Conservation (phyloP, 2,113 vertebrate species). For the Epinephelus moara region DNA sequence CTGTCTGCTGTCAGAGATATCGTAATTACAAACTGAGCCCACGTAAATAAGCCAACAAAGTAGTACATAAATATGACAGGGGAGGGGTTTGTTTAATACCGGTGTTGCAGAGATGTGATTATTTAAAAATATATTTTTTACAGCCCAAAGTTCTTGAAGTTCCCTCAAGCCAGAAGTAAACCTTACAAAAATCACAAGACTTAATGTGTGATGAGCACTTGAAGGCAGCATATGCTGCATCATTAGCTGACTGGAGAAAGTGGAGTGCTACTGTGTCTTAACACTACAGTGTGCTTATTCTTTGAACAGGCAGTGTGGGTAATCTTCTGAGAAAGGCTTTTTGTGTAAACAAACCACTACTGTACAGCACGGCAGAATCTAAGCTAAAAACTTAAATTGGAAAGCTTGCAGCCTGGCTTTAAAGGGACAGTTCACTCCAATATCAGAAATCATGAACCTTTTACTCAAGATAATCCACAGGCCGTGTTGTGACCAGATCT, state of each 20-base stretch:
- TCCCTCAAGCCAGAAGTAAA: not conserved
- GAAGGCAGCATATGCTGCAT: constrained; percentile 1
- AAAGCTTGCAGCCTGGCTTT: not conserved
- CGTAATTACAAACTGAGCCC: constrained; percentile 28
- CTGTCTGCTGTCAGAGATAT: constrained; percentile 54
- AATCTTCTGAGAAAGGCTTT: constrained; percentile 21
- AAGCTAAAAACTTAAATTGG: constrained; percentile 10
- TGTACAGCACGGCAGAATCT: not conserved
- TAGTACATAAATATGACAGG: not conserved
- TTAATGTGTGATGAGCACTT: not conserved
- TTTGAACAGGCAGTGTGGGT: not conserved
- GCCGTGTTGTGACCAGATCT: too few species aligned
- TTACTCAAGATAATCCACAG: too few species aligned
- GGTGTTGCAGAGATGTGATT: not conserved
- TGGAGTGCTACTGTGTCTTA: not conserved
- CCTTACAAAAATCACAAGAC: not conserved
- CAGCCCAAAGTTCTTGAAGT: not conserved
- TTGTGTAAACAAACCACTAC: constrained; percentile 6
- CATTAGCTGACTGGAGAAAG: not conserved
- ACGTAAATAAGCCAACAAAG: constrained; percentile 19
- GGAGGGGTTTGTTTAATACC: not conserved
- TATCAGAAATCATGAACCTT: too few species aligned
- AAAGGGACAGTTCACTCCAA: too few species aligned
- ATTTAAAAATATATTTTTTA: not conserved
- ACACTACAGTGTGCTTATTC: constrained; percentile 10